Conservation (phyloP, 2,113 vertebrate genomes). For the Pelecanus crispus region DNA sequence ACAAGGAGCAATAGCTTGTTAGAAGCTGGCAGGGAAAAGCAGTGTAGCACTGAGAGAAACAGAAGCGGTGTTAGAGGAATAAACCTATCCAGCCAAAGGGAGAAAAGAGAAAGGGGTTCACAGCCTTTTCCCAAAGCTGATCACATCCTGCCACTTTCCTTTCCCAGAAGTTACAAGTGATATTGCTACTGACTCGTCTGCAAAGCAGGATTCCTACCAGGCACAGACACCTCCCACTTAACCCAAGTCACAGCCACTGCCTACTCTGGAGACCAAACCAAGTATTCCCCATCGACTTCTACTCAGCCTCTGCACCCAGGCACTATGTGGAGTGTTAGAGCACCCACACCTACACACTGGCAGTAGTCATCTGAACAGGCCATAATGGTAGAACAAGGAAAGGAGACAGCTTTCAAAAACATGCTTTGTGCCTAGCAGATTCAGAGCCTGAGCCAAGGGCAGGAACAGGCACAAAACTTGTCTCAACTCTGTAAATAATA, state of each 20-base stretch:
- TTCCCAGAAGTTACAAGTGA: neutral
- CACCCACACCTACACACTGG: neutral
- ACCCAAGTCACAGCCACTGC: neutral
- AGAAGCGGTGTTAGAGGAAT: neutral
- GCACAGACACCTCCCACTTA: neutral
- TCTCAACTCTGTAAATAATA: neutral
- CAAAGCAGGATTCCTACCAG: neutral
- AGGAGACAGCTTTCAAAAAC: neutral
- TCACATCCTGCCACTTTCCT: neutral
- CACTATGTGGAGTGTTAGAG: accelerated
- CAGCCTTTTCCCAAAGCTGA: neutral
- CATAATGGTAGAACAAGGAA: neutral
- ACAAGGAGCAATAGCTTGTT: neutral
- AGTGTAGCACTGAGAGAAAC: neutral
- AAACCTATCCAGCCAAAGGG: neutral
- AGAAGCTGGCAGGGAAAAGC: neutral
- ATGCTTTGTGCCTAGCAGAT: neutral
- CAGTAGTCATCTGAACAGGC: neutral
- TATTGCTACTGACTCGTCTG: neutral
- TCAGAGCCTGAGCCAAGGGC: neutral
- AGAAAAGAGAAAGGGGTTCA: neutral
- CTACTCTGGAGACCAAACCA: neutral
- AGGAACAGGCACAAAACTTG: neutral
- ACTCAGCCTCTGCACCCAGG: neutral
- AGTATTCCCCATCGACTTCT: neutral